Conservation (phyloP, 2,888 invertebrate genomes). For the Tetragonisca angustula region DNA sequence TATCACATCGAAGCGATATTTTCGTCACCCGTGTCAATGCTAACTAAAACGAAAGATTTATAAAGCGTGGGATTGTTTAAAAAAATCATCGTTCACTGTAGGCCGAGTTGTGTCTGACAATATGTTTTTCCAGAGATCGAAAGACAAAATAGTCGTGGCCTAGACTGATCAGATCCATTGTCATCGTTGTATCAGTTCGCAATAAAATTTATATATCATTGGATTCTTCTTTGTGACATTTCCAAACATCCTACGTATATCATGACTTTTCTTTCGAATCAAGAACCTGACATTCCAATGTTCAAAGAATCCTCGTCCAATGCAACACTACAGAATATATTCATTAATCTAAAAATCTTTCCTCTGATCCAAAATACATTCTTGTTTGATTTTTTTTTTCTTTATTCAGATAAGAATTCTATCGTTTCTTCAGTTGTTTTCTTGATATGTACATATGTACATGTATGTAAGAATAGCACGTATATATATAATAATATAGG, state of each 20-base stretch:
- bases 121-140: not conserved
- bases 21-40: not conserved
- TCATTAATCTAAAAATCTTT: not conserved
- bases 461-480: not conserved
- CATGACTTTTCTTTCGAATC: not conserved
- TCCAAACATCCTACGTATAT: not conserved
- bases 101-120: not conserved
- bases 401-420: not conserved
- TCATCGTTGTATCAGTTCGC: conserved; percentile 29
- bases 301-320: not conserved
- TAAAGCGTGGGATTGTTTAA: conserved; percentile 1
- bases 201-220: conserved; percentile 55
- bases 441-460: too few species aligned
- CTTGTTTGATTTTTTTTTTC: not conserved
- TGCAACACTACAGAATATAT: not conserved
- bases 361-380: not conserved
- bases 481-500: too few species aligned
- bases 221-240: not conserved
- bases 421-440: not conserved
- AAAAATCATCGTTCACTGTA: not conserved
- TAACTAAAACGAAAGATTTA: not conserved
- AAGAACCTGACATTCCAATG: not conserved
- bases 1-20: conserved; percentile 8
- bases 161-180: conserved; percentile 31
- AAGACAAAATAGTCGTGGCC: conserved; percentile 30